Percentiles rank a stretch among this genome's conserved stretches.
These are phyloP conservation scores for Ceramica pisi DNA, from an alignment of 2,888 invertebrate genomes.

Conservation along the genomic window DNA sequence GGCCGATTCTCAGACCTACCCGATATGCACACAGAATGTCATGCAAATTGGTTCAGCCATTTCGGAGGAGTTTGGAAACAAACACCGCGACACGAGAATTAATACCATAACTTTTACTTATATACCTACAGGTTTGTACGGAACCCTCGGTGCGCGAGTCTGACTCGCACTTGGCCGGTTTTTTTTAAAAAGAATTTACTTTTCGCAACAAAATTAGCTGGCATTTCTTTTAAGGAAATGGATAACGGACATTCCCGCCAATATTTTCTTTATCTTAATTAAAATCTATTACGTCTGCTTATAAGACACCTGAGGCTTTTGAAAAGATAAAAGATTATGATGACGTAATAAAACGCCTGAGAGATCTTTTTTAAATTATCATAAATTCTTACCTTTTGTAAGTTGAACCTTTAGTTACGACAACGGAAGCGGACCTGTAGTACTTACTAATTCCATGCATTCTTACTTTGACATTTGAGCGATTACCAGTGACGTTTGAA, in stretches of 20 bases:
- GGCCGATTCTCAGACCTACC: too few relatives aligned
- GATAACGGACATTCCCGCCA: background rate
- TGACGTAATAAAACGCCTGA: constrained; percentile 2
- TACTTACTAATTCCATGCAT: background rate
- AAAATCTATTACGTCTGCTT: constrained; percentile 17
- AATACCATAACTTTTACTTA: too few relatives aligned
- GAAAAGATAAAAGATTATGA: background rate
- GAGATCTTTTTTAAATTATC: background rate
- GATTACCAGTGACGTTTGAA: background rate
- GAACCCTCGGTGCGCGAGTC: too few relatives aligned
- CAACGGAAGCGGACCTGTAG: background rate
- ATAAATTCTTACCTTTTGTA: background rate
- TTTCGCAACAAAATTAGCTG: background rate
- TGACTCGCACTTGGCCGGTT: too few relatives aligned
- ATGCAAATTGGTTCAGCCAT: too few relatives aligned
- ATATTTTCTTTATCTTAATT: constrained; percentile 25
- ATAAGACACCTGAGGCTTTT: constrained; percentile 11
- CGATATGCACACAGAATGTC: too few relatives aligned
- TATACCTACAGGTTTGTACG: too few relatives aligned
- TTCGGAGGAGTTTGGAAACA: too few relatives aligned
- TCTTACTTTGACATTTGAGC: background rate
- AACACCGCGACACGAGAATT: too few relatives aligned
- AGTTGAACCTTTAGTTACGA: background rate
- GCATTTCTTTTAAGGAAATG: background rate
- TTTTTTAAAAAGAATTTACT: background rate